phyloP scores from a whole-genome alignment of 2,888 invertebrate species.

The Eledone cirrhosa region DNA sequence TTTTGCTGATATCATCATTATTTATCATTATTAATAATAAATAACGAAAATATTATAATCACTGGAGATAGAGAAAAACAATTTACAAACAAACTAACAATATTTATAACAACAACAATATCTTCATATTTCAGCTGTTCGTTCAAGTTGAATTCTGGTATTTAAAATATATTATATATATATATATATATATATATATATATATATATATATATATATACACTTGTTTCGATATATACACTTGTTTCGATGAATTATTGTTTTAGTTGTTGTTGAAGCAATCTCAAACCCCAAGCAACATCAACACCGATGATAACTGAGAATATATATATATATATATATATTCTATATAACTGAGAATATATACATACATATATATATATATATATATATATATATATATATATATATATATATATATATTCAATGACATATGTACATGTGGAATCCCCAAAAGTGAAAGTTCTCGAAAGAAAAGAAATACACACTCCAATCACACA shows the following conservation, averaged over 20 bases:
- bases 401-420: neutral
- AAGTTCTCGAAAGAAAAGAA: neutral
- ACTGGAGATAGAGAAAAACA: too few species aligned
- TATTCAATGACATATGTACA: neutral
- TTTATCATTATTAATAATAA: too few species aligned
- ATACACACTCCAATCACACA: too few species aligned
- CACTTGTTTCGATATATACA: neutral
- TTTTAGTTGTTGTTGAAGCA: neutral
- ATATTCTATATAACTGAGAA: neutral
- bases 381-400: neutral
- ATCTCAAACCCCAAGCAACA: neutral
- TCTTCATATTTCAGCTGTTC: too few species aligned
- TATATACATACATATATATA: neutral
- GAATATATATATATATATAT: neutral
- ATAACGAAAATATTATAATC: too few species aligned
- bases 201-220: too few species aligned
- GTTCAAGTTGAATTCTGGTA: too few species aligned
- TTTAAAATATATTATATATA: too few species aligned
- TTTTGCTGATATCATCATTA: too few species aligned
- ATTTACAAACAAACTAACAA: too few species aligned
- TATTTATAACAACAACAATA: too few species aligned
- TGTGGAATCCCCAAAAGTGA: neutral
- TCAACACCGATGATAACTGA: neutral
- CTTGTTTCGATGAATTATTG: neutral
- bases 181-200: too few species aligned